Evolutionary conservation across 2,113 vertebrate species (phyloP).

Genomic region (Poeciliopsis turrubarensis): DNA sequence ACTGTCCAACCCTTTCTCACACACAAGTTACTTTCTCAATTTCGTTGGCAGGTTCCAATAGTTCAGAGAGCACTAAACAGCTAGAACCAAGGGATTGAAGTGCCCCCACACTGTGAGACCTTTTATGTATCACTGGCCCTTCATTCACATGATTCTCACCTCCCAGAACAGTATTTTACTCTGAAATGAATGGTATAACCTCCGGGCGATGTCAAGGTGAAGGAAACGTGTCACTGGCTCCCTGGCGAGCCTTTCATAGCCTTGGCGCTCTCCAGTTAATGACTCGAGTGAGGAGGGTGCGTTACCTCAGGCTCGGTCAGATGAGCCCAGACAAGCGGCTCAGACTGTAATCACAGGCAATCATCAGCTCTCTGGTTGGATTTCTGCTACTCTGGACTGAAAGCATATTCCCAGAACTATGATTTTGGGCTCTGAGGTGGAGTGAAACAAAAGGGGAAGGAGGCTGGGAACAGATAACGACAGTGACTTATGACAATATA

Average conservation of each 20-base stretch:
- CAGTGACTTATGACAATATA: constrained; percentile 5
- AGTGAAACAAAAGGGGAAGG: constrained; percentile 17
- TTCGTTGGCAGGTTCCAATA: constrained; percentile 41
- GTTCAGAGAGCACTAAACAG: constrained; percentile 26
- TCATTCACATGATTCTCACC: constrained; percentile 55
- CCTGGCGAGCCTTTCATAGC: constrained; percentile 50
- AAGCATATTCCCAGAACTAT: constrained; percentile 40
- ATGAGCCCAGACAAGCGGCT: constrained; percentile 67
- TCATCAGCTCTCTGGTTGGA: constrained; percentile 63
- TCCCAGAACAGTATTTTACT: constrained; percentile 47
- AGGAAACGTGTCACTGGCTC: constrained; percentile 64
- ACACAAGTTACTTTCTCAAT: constrained; percentile 1
- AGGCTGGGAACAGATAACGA: constrained; percentile 6
- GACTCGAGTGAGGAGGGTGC: constrained; percentile 48
- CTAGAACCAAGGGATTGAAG: constrained; percentile 37
- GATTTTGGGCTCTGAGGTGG: constrained; percentile 51
- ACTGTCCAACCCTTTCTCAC: constrained; percentile 10
- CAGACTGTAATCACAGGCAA: constrained; percentile 77
- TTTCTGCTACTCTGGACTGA: constrained; percentile 41
- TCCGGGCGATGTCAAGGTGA: constrained; percentile 76
- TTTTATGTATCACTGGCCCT: constrained; percentile 53
- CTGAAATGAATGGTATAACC: constrained; percentile 59
- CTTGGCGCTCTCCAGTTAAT: constrained; percentile 63
- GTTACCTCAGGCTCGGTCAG: constrained; percentile 51
- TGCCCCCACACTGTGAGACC: constrained; percentile 37